These are phyloP conservation scores for Oedothorax gibbosus DNA, from an alignment of 1,140 invertebrate species.

Conservation along the genomic window DNA sequence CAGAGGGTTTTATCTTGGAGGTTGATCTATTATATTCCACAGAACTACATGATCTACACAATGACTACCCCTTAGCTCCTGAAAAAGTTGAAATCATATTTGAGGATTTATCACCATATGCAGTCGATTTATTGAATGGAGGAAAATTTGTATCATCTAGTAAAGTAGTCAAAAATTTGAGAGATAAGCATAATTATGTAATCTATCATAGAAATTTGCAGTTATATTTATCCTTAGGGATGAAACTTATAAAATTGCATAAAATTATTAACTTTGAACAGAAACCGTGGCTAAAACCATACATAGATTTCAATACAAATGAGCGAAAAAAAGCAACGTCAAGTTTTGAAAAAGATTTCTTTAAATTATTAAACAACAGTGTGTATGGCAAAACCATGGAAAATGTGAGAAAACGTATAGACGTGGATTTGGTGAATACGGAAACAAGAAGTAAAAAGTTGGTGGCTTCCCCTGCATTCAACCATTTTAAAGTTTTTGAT, in stretches of 20 bases:
- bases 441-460: constrained; percentile 64
- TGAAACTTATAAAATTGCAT: too few relatives aligned
- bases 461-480: constrained; percentile 65
- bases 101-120: neutral
- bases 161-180: constrained; percentile 65
- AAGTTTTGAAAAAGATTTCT: constrained; percentile 52
- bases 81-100: constrained; percentile 62
- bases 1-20: constrained; percentile 64
- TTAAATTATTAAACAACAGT: constrained; percentile 67
- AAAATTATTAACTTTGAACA: constrained; percentile 49
- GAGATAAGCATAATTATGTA: too few relatives aligned
- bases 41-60: constrained; percentile 66
- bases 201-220: too few relatives aligned
- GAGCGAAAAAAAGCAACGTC: constrained; percentile 64
- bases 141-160: constrained; percentile 69
- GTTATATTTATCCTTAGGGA: too few relatives aligned
- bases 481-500: neutral
- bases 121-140: constrained; percentile 69
- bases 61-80: constrained; percentile 68
- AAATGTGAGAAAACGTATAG: constrained; percentile 69
- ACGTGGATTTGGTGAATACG: constrained; percentile 66
- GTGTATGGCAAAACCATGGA: constrained; percentile 69
- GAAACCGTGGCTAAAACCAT: too few relatives aligned
- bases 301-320: too few relatives aligned
- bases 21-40: constrained; percentile 64